phyloP scores from a whole-genome alignment of 2,888 invertebrate genomes.

The Meiosimyza platycephala region DNA sequence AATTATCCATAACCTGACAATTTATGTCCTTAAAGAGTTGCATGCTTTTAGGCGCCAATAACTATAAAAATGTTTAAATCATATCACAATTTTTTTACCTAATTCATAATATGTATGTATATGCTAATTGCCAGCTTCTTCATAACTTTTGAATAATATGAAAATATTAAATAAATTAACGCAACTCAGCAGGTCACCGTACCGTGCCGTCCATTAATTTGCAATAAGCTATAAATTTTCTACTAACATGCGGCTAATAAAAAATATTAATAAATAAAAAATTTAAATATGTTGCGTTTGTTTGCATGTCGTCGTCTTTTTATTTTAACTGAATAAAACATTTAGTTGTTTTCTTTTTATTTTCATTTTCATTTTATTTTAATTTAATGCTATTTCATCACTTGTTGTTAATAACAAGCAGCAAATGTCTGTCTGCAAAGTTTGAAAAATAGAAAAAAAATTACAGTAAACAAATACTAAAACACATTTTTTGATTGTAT shows the following conservation, averaged over 20 bases:
- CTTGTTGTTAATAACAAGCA: not conserved
- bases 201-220: slow-evolving; percentile 1
- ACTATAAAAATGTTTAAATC: no score
- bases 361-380: not conserved
- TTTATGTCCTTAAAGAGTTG: no score
- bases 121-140: no score
- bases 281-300: slow-evolving; percentile 5
- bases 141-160: no score
- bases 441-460: not conserved
- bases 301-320: not conserved
- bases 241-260: not conserved
- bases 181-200: no score
- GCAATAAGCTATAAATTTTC: slow-evolving; percentile 2
- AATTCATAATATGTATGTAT: no score
- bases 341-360: no score
- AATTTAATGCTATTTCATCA: slow-evolving; percentile 3
- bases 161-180: no score
- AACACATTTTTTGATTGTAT: not conserved
- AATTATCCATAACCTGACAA: no score
- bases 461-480: not conserved
- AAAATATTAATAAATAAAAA: not conserved
- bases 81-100: no score
- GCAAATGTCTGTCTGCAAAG: not conserved
- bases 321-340: not conserved
- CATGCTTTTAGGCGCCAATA: no score